Evolutionary conservation across 2,888 invertebrate species (phyloP).

Genomic region (Chaitophorus viminalis): DNA sequence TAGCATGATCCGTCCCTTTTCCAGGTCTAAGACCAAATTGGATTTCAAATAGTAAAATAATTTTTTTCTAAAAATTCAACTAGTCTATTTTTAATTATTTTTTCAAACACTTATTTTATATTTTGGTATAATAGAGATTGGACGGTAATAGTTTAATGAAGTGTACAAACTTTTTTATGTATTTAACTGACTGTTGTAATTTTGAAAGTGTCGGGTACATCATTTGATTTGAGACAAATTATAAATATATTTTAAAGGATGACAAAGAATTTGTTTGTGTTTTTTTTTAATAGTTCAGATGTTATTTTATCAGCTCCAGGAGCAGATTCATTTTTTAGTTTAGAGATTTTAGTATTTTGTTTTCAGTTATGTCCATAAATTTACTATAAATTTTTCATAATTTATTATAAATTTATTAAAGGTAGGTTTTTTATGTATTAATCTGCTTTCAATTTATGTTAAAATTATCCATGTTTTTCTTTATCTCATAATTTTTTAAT

Average conservation of each 20-base stretch:
- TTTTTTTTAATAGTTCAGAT: slow-evolving; percentile 21
- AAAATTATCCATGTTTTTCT: background rate
- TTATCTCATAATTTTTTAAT: slow-evolving; percentile 2
- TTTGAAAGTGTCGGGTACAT: slow-evolving; percentile 12
- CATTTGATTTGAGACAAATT: background rate
- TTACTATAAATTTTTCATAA: no score
- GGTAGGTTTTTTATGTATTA: background rate
- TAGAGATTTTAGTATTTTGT: background rate
- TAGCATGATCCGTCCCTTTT: no score
- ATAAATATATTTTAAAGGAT: slow-evolving; percentile 12
- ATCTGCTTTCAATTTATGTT: background rate
- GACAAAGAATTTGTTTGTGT: slow-evolving; percentile 25
- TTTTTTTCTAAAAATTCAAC: slow-evolving; percentile 11
- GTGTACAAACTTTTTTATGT: background rate
- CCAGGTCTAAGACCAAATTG: slow-evolving; percentile 19
- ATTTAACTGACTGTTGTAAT: background rate
- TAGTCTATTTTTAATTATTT: slow-evolving; percentile 17
- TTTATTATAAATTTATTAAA: no score
- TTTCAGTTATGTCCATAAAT: background rate
- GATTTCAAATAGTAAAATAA: slow-evolving; percentile 25
- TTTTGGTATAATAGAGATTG: slow-evolving; percentile 11
- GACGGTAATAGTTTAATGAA: background rate
- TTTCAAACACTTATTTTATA: slow-evolving; percentile 21
- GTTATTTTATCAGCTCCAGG: slow-evolving; percentile 4
- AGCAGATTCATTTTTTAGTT: slow-evolving; percentile 6